Evolutionary conservation across 2,797 vertebrate genomes (phyloP).

Genomic region (Myotis myotis): DNA sequence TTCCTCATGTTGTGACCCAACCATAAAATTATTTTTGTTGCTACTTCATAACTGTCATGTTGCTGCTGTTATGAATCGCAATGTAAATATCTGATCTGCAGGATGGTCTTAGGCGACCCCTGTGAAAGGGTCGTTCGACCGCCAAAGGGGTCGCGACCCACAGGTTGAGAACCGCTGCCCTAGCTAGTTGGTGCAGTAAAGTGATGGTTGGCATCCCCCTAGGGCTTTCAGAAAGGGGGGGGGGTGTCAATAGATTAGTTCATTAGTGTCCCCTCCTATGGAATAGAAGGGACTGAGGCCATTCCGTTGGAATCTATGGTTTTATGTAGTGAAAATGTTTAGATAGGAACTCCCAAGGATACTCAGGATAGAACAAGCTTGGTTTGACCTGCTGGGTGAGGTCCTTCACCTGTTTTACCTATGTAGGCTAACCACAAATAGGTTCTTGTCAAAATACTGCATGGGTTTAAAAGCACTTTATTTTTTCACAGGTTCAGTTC

Average conservation of each 20-base stretch:
- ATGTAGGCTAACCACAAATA: not conserved
- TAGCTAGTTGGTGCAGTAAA: conserved; percentile 33
- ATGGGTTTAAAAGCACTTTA: conserved; percentile 44
- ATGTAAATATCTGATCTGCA: too few relatives aligned
- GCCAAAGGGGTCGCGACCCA: too few relatives aligned
- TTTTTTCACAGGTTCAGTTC: conserved; percentile 34
- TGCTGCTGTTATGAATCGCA: too few relatives aligned
- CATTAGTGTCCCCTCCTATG: conserved; percentile 4
- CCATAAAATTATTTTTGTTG: too few relatives aligned
- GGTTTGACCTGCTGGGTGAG: conserved; percentile 31
- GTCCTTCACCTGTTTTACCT: not conserved
- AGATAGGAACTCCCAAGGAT: not conserved
- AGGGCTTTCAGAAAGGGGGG: conserved; percentile 51
- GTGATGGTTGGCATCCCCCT: conserved; percentile 27
- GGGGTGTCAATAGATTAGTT: conserved; percentile 46
- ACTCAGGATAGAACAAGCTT: not conserved
- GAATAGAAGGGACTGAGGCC: not conserved
- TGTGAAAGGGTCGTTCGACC: too few relatives aligned
- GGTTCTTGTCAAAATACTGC: conserved; percentile 18
- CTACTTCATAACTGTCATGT: too few relatives aligned
- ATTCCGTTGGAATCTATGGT: not conserved
- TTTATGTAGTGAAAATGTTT: conserved; percentile 40
- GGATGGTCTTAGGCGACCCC: too few relatives aligned
- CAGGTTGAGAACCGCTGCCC: too few relatives aligned
- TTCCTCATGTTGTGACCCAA: too few relatives aligned